Percentiles rank a stretch among this genome's conserved stretches.
Conservation (phyloP, 2,797 vertebrate species). For the Sebastiscus tertius region DNA sequence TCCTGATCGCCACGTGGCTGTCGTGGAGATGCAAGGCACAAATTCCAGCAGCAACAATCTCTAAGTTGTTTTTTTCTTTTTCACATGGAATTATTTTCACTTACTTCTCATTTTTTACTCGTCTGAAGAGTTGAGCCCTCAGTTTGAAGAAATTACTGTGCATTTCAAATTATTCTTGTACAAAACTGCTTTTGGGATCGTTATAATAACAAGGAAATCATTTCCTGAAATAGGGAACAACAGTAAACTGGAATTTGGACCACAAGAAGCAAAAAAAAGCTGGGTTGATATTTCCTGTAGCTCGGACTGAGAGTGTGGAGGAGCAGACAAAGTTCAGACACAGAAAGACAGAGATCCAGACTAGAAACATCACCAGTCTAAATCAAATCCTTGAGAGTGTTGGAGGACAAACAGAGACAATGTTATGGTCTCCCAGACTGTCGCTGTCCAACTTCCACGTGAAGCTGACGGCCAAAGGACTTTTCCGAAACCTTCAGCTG, state of each 20-base stretch:
- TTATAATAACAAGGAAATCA: background rate
- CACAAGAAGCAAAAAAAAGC: background rate
- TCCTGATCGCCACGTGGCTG: background rate
- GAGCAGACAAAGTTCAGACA: background rate
- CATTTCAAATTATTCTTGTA: background rate
- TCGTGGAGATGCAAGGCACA: background rate
- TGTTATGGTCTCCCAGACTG: constrained; percentile 93
- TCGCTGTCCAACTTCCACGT: constrained; percentile 94
- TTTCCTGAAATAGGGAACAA: background rate
- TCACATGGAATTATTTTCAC: background rate
- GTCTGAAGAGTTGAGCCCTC: background rate
- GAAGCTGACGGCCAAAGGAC: constrained; percentile 92
- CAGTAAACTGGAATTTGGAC: background rate
- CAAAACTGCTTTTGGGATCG: background rate
- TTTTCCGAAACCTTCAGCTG: constrained; percentile 92
- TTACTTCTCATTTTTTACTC: background rate
- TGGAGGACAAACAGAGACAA: constrained; percentile 59
- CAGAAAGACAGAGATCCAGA: background rate
- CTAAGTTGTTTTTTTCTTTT: background rate
- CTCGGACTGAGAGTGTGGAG: background rate
- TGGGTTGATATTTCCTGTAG: background rate
- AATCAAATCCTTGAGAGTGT: background rate
- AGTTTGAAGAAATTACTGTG: background rate
- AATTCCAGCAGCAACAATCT: background rate
- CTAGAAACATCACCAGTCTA: background rate